Percentiles rank a stretch among this genome's conserved stretches.
Conservation (phyloP, 2,113 vertebrate genomes). For the Triplophysa tibetana region DNA sequence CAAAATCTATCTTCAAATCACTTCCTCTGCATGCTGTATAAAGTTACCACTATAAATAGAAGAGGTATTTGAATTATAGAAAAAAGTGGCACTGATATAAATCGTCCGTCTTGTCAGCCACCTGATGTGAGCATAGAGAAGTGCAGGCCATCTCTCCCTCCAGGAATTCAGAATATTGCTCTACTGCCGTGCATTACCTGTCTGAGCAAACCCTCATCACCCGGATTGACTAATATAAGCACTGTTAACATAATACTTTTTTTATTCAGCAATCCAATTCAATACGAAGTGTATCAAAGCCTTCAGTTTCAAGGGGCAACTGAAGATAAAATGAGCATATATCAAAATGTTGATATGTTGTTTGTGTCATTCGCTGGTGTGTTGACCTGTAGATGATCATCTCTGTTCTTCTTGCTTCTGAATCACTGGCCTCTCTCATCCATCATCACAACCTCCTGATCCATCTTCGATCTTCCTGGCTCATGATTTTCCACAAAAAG, state of each 20-base stretch:
- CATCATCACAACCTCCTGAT: conserved; percentile 39
- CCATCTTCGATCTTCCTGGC: conserved; percentile 61
- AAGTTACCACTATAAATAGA: conserved; percentile 51
- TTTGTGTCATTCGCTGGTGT: conserved; percentile 53
- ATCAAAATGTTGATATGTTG: conserved; percentile 4
- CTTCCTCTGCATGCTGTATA: neutral
- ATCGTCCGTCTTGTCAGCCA: conserved; percentile 42
- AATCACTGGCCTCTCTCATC: conserved; percentile 40
- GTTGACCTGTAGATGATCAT: conserved; percentile 53
- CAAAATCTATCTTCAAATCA: conserved; percentile 8
- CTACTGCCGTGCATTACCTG: conserved; percentile 57
- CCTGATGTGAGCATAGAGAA: conserved; percentile 59
- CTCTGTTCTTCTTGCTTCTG: conserved; percentile 26
- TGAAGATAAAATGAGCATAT: conserved; percentile 10
- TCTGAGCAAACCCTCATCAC: conserved; percentile 24
- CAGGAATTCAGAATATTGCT: conserved; percentile 68
- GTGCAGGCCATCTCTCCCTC: conserved; percentile 31
- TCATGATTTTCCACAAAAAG: conserved; percentile 58
- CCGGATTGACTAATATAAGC: neutral
- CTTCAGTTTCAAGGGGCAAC: neutral
- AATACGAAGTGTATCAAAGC: neutral
- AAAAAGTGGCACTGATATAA: conserved; percentile 49
- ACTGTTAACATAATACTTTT: neutral
- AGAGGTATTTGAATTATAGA: conserved; percentile 49
- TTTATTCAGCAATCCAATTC: neutral